Conservation (phyloP, 2,888 invertebrate species). For the Ormyrus thymus region DNA sequence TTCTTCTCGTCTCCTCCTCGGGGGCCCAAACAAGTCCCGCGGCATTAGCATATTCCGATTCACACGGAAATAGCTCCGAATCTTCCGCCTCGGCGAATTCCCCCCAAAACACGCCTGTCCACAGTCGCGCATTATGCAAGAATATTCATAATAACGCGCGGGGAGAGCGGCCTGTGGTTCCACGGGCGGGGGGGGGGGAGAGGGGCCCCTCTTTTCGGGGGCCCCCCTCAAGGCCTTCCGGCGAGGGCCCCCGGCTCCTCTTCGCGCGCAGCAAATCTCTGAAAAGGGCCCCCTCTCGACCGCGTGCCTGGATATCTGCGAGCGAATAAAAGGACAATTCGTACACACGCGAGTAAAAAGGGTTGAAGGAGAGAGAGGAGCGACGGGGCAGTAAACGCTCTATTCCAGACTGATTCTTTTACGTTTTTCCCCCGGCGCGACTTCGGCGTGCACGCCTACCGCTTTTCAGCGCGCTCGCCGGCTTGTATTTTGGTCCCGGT, state of each 20-base stretch:
- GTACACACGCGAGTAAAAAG: neutral
- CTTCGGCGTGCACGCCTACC: neutral
- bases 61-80: constrained; percentile 22
- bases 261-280: constrained; percentile 8
- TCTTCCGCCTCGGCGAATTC: neutral
- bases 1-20: no score
- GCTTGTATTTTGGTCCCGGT: neutral
- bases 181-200: neutral
- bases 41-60: constrained; percentile 22
- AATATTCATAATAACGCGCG: constrained; percentile 17
- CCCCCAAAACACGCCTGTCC: neutral
- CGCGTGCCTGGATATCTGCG: no score
- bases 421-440: neutral
- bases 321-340: constrained; percentile 3
- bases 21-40: no score
- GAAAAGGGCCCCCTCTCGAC: neutral
- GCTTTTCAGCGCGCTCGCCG: constrained; percentile 9
- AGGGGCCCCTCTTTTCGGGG: neutral
- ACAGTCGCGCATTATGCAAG: constrained; percentile 23
- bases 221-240: constrained; percentile 33
- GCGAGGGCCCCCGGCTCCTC: neutral
- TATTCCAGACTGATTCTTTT: neutral
- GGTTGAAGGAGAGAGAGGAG: neutral
- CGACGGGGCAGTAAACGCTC: neutral
- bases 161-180: neutral